A percentile compares a stretch with the other conserved stretches of the same genome.
These are phyloP conservation scores for Aspidapion aeneum DNA, from an alignment of 2,888 invertebrate species.

Conservation along the genomic window DNA sequence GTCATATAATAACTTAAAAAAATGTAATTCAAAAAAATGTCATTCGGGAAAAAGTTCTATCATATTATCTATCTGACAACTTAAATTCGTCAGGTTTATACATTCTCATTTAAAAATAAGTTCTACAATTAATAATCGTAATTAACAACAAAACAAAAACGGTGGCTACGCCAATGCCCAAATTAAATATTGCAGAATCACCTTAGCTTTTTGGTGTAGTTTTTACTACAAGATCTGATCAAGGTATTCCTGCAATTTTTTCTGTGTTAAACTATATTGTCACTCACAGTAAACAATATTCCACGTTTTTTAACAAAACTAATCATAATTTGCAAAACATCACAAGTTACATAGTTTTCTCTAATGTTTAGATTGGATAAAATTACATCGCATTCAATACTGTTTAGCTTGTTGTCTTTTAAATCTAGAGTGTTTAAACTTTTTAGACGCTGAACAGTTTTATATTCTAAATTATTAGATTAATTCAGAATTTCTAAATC, in stretches of 20 bases:
- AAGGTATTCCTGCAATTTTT: conserved; percentile 44
- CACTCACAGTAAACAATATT: conserved; percentile 38
- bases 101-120: conserved; percentile 35
- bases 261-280: conserved; percentile 38
- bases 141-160: conserved; percentile 25
- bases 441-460: conserved; percentile 33
- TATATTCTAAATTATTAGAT: conserved; percentile 39
- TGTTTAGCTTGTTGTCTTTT: conserved; percentile 38
- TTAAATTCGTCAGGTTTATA: conserved; percentile 41
- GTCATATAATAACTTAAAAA: too few relatives aligned
- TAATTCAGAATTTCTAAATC: conserved; percentile 39
- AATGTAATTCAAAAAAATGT: too few relatives aligned
- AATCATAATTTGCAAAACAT: conserved; percentile 38
- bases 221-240: conserved; percentile 27
- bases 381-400: conserved; percentile 39
- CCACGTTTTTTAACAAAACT: conserved; percentile 35
- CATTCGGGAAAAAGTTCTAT: too few relatives aligned
- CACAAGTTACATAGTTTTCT: conserved; percentile 41
- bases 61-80: conserved; percentile 32
- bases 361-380: conserved; percentile 40
- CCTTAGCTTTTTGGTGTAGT: conserved; percentile 1
- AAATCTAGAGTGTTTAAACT: conserved; percentile 40
- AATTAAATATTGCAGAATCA: conserved; percentile 17
- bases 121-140: conserved; percentile 28
- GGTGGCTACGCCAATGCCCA: conserved; percentile 25